Evolutionary conservation across 2,888 invertebrate genomes (phyloP).

Genomic region (Endomychus coccineus): DNA sequence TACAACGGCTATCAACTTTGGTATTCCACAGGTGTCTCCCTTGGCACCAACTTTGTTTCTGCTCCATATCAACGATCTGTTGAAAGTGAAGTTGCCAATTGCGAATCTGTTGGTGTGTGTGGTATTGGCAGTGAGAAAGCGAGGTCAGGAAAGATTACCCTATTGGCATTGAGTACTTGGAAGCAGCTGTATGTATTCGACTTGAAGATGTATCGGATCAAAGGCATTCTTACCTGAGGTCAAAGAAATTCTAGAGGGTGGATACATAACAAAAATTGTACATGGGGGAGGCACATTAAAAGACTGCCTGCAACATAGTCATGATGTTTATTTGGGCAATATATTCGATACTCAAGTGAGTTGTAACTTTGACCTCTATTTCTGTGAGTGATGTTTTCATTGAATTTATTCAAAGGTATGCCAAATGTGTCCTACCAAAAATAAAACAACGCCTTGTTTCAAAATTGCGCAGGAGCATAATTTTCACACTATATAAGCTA

Average conservation of each 20-base stretch:
- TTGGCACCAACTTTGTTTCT: too few relatives aligned
- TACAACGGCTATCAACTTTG: too few relatives aligned
- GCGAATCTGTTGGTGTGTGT: conserved; percentile 13
- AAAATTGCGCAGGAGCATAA: too few relatives aligned
- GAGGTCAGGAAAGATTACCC: conserved; percentile 8
- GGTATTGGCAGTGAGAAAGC: conserved; percentile 12
- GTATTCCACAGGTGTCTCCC: too few relatives aligned
- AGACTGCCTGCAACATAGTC: conserved; percentile 15
- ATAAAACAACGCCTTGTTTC: too few relatives aligned
- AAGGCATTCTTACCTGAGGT: conserved; percentile 10
- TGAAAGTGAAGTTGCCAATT: conserved; percentile 8
- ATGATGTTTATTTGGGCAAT: conserved; percentile 20
- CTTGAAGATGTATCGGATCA: conserved; percentile 8
- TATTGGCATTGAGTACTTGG: conserved; percentile 15
- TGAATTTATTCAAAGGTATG: too few relatives aligned
- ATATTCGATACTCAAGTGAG: conserved; percentile 27
- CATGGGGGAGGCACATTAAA: conserved; percentile 10
- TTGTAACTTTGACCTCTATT: too few relatives aligned
- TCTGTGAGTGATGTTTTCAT: too few relatives aligned
- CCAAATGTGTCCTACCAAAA: too few relatives aligned
- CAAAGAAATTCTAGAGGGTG: conserved; percentile 11
- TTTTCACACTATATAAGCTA: too few relatives aligned
- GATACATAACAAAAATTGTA: conserved; percentile 14
- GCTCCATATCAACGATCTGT: too few relatives aligned
- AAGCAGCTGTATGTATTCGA: conserved; percentile 16